Base-by-base conservation (phyloP, 2,113 vertebrate species). In the Phalacrocorax aristotelis region DNA sequence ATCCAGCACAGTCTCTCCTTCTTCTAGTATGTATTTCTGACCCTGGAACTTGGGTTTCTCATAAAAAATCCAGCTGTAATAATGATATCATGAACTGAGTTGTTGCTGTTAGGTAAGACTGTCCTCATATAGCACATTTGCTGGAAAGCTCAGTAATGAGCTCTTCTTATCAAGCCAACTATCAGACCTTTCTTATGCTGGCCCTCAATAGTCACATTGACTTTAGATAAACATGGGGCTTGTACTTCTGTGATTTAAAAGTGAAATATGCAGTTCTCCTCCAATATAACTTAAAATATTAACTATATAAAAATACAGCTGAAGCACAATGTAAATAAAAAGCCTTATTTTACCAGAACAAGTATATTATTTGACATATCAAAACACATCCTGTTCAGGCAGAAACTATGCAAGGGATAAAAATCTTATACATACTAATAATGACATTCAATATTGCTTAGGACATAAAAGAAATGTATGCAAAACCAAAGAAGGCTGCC, bases 21-120 rank as follows among this genome's bases (percentile, higher is more conserved):
- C 99, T 96, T 99, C 98, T 40, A 99, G 95, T 12, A 98, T 95
- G 7, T 98, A 94, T 65, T 98, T 99, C 52, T 96, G 98, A 61
- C 99, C 98, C 84, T 97, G 97, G 95, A 98, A 99, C 87, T 98
- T 96, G 27, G 98, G 98, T 88, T 98, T 98, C 93, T 98, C 98
- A 97, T 99, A 99, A 70, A 99, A 95, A 94, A 99, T 98, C 99
- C 99, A 99, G 79, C 99, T 99, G 95, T 65, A 97, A 83, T 64
- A 96, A 97, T 0, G 38, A 97, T 34, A 92, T 55, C 8, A 95
- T 62, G 66, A 57, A 96, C 32, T 18, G 34, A 93, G 60, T 76
- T 70, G 8, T 22, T 93, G 72, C 32, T 87, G 79, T 90, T 83
- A 80, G 44, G 19, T 18, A 83, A 21, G 38, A 76, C 19, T 54